Conservation (phyloP, 2,113 vertebrate species). For the Pseudolaguvia tuberculata region DNA sequence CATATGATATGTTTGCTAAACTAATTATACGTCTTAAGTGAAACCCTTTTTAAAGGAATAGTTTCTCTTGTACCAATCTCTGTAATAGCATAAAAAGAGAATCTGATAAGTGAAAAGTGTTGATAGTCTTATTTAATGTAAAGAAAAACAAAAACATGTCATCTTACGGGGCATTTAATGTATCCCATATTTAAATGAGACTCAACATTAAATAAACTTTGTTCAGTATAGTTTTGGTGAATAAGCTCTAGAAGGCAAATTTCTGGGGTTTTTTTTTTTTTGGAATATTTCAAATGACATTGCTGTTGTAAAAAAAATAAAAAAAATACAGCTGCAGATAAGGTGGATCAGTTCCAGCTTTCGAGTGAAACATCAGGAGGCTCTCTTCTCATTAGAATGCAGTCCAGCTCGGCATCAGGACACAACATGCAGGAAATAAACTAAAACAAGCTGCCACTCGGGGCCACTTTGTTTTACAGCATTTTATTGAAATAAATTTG, state of each 20-base stretch:
- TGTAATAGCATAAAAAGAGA: no score
- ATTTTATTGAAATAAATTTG: constrained; percentile 37
- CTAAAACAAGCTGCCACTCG: constrained; percentile 17
- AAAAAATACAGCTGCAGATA: neutral
- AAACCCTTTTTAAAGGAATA: no score
- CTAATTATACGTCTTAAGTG: no score
- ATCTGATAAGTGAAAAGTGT: no score
- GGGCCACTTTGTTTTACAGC: constrained; percentile 27
- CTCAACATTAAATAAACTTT: no score
- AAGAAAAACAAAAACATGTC: no score
- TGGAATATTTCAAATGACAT: neutral
- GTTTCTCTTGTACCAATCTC: no score
- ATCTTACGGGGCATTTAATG: no score
- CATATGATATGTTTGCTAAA: no score
- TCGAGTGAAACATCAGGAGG: neutral
- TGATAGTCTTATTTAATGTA: no score
- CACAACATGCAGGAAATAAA: constrained; percentile 26
- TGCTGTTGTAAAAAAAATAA: neutral
- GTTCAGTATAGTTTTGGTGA: neutral
- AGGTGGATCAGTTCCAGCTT: neutral
- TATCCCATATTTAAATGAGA: no score
- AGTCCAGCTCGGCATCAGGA: constrained; percentile 7
- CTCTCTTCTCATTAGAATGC: constrained; percentile 23
- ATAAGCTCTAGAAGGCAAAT: neutral
- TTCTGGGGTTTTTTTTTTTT: neutral